Evolutionary conservation across 2,888 invertebrate genomes (phyloP), one percentile per base, ranked within the genome.

Genomic region (Andricus quercusramuli): DNA sequence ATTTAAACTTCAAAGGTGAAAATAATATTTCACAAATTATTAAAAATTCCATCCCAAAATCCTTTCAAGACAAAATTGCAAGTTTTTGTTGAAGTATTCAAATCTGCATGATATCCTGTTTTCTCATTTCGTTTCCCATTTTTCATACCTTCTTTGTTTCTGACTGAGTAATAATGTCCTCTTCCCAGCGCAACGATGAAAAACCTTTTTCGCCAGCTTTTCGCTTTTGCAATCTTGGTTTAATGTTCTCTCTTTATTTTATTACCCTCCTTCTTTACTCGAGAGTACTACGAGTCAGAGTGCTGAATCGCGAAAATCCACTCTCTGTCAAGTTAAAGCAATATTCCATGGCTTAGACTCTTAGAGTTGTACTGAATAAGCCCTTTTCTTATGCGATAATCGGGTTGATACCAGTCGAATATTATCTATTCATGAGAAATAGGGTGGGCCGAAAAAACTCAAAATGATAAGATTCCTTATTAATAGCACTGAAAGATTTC

Each of bases 271-370:
- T 13, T 32, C 56, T 74, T 68, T 74, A 51, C 15, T 25, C 15
- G 22, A 59, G 22, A 59, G 25, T 17, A 37, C 20, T 11, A 11
- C 29, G 9, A 74, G 47, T 6, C 74, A 74, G 47, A 74, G 74
- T 56, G n/a, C 74, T 74, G 11, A 56, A 56, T 74, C 56, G 5
- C n/a, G 51, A 56, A 74, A 74, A 74, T 32, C 32, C 51, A 32
- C n/a, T 74, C 6, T 32, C 56, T 32, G 56, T 56, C 56, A 56
- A 74, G 74, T 25, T n/a, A 20, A 68, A 25, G 37, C 0, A 15
- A 41, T n/a, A n/a, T n/a, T 56, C 3, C 47, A 32, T 56, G 32
- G 51, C 51, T 56, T 25, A 25, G 1, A 51, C 3, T 47, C 29
- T 51, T 29, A 29, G 1, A 56, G 11, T 51, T 74, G n/a, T 32